phyloP scores from a whole-genome alignment of 2,888 invertebrate species.

The Coremacera marginata region DNA sequence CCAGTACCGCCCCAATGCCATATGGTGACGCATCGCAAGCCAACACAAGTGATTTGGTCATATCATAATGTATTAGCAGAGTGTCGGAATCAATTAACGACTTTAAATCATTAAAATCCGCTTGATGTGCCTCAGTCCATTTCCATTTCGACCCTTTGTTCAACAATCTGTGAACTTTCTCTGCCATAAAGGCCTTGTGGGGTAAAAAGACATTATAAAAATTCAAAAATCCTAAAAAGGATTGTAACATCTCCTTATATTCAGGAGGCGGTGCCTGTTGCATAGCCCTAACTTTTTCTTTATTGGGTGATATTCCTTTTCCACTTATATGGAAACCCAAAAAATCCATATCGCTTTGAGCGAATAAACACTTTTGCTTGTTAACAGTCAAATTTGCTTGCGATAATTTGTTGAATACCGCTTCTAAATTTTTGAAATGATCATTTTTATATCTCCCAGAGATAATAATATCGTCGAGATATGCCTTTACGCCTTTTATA shows the following conservation, averaged over 20 bases:
- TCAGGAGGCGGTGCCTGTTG: constrained; percentile 9
- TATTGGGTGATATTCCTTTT: constrained; percentile 19
- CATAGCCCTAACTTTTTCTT: constrained; percentile 24
- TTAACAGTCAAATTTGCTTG: constrained; percentile 30
- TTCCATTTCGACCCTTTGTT: too few relatives aligned
- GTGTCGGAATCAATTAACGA: constrained; percentile 23
- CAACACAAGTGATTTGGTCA: constrained; percentile 17
- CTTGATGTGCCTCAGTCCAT: too few relatives aligned
- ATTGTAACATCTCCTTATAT: too few relatives aligned
- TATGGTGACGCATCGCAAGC: constrained; percentile 31
- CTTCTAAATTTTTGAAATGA: constrained; percentile 1
- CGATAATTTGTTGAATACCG: constrained; percentile 22
- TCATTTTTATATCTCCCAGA: constrained; percentile 11
- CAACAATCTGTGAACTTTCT: too few relatives aligned
- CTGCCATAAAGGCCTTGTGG: too few relatives aligned
- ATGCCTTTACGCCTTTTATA: constrained; percentile 11
- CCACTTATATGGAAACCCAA: constrained; percentile 25
- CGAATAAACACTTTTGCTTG: constrained; percentile 29
- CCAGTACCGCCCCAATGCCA: constrained; percentile 32
- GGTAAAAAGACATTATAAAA: too few relatives aligned
- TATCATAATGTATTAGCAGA: constrained; percentile 24
- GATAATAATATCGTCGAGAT: constrained; percentile 25
- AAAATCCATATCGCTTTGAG: constrained; percentile 23
- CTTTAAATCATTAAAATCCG: constrained; percentile 1
- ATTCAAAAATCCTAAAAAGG: too few relatives aligned